Conservation (phyloP, 1,140 invertebrate genomes). For the Calycopis cecrops region DNA sequence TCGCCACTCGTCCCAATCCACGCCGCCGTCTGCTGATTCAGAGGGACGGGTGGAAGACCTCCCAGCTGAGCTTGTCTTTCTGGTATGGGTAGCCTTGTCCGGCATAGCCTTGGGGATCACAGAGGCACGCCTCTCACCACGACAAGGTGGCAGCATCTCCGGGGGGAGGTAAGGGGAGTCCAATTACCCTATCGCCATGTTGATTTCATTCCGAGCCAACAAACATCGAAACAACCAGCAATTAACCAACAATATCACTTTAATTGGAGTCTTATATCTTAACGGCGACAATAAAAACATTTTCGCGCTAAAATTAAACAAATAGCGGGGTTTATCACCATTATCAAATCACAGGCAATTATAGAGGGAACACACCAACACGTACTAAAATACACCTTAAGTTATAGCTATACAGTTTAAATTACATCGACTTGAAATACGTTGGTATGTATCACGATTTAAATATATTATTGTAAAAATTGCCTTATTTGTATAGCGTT, state of each 20-base stretch:
- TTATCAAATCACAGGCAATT: slow-evolving; percentile 55
- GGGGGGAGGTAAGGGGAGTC: too few species aligned
- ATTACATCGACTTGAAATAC: slow-evolving; percentile 16
- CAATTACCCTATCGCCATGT: too few species aligned
- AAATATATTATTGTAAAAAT: slow-evolving; percentile 12
- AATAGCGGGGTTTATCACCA: slow-evolving; percentile 42
- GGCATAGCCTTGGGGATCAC: too few species aligned
- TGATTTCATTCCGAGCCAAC: not conserved
- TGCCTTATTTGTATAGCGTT: not conserved
- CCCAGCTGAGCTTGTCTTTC: too few species aligned
- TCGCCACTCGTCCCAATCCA: too few species aligned
- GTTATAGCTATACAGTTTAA: slow-evolving; percentile 19
- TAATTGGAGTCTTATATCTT: slow-evolving; percentile 29
- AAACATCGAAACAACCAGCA: not conserved
- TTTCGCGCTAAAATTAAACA: slow-evolving; percentile 31
- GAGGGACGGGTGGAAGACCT: too few species aligned
- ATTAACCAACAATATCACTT: slow-evolving; percentile 4
- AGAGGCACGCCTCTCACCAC: too few species aligned
- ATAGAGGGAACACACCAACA: slow-evolving; percentile 28
- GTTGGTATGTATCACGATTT: slow-evolving; percentile 16
- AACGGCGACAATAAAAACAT: slow-evolving; percentile 42
- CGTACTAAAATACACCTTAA: slow-evolving; percentile 26
- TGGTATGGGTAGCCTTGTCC: too few species aligned
- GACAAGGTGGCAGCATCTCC: too few species aligned
- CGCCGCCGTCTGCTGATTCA: too few species aligned